phyloP scores from a whole-genome alignment of 2,888 invertebrate species.

The Desoria tigrina region DNA sequence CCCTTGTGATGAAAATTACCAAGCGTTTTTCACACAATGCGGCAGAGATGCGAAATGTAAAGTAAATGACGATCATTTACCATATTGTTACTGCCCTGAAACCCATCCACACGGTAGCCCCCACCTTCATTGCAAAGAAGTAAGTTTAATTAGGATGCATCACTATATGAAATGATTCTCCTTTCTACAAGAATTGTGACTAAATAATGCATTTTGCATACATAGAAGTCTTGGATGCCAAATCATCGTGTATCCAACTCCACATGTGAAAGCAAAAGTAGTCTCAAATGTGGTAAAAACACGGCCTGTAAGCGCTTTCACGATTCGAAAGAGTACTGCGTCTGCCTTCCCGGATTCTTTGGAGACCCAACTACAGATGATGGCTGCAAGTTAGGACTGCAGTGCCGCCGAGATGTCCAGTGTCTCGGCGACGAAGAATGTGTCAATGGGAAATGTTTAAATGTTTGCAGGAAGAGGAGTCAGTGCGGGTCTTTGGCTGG shows the following conservation, averaged over 20 bases:
- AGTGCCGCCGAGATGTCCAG: conserved; percentile 35
- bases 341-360: conserved; percentile 37
- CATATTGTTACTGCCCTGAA: conserved; percentile 54
- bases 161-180: no score
- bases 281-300: conserved; percentile 33
- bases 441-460: conserved; percentile 40
- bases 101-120: conserved; percentile 41
- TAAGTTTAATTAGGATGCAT: conserved; percentile 12
- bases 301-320: conserved; percentile 36
- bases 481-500: conserved; percentile 34
- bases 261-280: conserved; percentile 26
- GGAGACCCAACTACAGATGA: conserved; percentile 34
- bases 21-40: conserved; percentile 39
- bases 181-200: conserved; percentile 8
- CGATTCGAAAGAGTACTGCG: conserved; percentile 30
- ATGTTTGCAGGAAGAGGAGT: conserved; percentile 31
- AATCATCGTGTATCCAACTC: conserved; percentile 25
- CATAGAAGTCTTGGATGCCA: conserved; percentile 42
- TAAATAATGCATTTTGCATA: not conserved
- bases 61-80: conserved; percentile 53
- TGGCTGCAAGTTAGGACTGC: conserved; percentile 37
- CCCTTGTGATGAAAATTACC: conserved; percentile 37
- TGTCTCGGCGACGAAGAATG: conserved; percentile 33
- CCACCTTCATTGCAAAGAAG: conserved; percentile 43
- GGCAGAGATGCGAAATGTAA: conserved; percentile 54